phyloP scores from a whole-genome alignment of 2,888 invertebrate species.

The Eretmocerus hayati region DNA sequence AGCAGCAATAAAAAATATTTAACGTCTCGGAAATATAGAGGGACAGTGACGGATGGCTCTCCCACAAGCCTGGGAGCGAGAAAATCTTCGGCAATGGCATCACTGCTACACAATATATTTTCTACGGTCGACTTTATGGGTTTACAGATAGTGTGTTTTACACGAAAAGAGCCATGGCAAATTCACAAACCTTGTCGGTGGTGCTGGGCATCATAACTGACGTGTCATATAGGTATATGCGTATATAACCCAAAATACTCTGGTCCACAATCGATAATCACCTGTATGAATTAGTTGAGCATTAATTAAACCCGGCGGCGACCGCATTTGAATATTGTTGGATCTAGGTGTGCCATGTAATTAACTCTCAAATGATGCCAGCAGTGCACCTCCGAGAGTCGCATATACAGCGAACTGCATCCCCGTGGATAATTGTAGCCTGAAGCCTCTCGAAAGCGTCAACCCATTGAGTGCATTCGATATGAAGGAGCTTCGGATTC shows the following conservation, averaged over 20 bases:
- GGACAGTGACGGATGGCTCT: constrained; percentile 16
- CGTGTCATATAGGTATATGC: constrained; percentile 3
- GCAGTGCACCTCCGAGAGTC: constrained; percentile 17
- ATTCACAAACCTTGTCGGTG: neutral
- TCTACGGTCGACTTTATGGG: too few relatives aligned
- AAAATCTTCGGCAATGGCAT: neutral
- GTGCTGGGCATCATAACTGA: neutral
- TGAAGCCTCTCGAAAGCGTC: too few relatives aligned
- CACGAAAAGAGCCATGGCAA: neutral
- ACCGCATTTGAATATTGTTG: constrained; percentile 27
- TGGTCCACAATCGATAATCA: constrained; percentile 24
- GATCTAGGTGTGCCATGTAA: constrained; percentile 20
- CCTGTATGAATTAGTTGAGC: constrained; percentile 24
- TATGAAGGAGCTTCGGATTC: too few relatives aligned
- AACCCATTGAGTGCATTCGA: too few relatives aligned
- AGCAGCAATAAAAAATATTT: constrained; percentile 16
- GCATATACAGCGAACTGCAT: neutral
- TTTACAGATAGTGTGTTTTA: neutral
- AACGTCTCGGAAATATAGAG: constrained; percentile 12
- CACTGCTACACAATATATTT: too few relatives aligned
- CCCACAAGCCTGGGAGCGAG: neutral
- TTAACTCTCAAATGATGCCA: constrained; percentile 18
- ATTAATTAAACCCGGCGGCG: constrained; percentile 26
- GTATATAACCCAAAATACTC: too few relatives aligned
- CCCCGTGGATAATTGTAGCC: neutral